Evolutionary conservation across 1,140 invertebrate species (phyloP).

Genomic region (Plutomurus gul): DNA sequence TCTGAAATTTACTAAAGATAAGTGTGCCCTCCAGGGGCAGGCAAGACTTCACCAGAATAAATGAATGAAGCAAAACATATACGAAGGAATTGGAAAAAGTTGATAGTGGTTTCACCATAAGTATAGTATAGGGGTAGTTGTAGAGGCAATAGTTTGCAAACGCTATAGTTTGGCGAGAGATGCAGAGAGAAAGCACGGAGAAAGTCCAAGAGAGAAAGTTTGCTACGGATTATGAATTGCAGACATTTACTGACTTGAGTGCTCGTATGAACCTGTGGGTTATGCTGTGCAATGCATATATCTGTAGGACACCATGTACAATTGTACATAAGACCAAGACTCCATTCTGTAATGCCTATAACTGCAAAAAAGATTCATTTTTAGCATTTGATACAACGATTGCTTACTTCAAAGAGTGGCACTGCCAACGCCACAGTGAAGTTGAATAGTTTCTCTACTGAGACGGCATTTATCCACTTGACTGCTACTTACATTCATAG

Average conservation of each 20-base stretch:
- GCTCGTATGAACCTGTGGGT: conserved; percentile 8
- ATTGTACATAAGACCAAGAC: too few species aligned
- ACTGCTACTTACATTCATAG: background rate
- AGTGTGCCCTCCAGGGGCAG: background rate
- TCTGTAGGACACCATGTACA: background rate
- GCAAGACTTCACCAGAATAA: conserved; percentile 6
- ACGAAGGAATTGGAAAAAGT: conserved; percentile 9
- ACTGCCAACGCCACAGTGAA: background rate
- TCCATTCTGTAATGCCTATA: too few species aligned
- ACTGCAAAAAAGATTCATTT: too few species aligned
- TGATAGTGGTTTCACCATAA: background rate
- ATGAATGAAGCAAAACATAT: conserved; percentile 15
- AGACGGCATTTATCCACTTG: background rate
- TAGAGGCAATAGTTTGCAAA: background rate
- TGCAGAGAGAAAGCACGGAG: background rate
- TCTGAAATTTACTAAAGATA: background rate
- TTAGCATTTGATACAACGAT: too few species aligned
- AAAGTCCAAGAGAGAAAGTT: conserved; percentile 8
- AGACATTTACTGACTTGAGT: conserved; percentile 18
- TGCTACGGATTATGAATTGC: conserved; percentile 2
- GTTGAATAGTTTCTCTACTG: background rate
- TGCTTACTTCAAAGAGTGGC: too few species aligned
- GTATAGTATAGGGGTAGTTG: background rate
- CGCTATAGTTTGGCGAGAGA: background rate
- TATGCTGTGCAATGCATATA: background rate